A percentile compares a stretch with the other conserved stretches of the same genome.
phyloP scores from a whole-genome alignment of 53 echinoderm and acorn worm species.

The Antedon mediterranea region DNA sequence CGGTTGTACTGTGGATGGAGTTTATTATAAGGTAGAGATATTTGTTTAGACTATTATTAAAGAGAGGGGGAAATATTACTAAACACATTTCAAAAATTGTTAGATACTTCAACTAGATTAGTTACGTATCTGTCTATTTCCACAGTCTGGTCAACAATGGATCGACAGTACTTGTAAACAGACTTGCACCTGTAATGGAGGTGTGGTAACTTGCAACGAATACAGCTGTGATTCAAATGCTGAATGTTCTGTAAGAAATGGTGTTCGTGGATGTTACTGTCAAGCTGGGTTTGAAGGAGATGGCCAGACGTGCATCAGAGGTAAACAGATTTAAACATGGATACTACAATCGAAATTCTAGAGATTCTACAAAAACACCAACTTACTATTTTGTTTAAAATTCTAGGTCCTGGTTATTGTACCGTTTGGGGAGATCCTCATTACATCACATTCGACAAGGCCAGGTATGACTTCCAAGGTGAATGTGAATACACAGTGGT shows the following conservation, averaged over 20 bases:
- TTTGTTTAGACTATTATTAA: too few species aligned
- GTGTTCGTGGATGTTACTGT: constrained; percentile 58
- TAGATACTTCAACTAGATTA: too few species aligned
- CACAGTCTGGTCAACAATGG: constrained; percentile 30
- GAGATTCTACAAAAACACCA: too few species aligned
- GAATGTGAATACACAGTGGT: constrained; percentile 42
- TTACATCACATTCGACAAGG: constrained; percentile 45
- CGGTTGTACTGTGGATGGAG: too few species aligned
- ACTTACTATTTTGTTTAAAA: too few species aligned
- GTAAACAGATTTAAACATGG: constrained; percentile 13
- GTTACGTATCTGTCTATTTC: not conserved
- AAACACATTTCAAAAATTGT: not conserved
- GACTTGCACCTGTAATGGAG: constrained; percentile 29
- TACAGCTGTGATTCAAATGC: constrained; percentile 27
- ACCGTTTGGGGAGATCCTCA: constrained; percentile 68
- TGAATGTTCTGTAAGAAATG: constrained; percentile 35
- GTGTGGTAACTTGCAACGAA: constrained; percentile 8
- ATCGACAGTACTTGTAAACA: constrained; percentile 19
- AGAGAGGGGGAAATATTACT: too few species aligned
- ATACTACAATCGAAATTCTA: not conserved
- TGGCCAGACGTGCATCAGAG: constrained; percentile 22
- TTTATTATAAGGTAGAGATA: too few species aligned
- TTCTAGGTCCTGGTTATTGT: constrained; percentile 33
- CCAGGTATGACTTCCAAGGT: constrained; percentile 43
- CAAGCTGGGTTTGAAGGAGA: constrained; percentile 25